A percentile compares a stretch with the other conserved stretches of the same genome.
Evolutionary conservation across 1,140 invertebrate species (phyloP).

Genomic region (Cecropterus lyciades): DNA sequence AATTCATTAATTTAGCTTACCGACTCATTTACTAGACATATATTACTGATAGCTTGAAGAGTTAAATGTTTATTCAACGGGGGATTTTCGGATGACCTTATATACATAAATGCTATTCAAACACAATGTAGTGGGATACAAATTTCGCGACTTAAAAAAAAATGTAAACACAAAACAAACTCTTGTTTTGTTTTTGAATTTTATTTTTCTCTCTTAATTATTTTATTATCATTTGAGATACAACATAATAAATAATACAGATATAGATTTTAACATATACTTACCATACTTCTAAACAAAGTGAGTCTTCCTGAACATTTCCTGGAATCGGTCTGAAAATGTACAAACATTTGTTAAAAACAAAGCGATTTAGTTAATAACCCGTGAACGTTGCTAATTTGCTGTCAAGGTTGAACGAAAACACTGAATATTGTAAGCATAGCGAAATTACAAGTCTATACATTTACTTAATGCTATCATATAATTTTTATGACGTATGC

Average conservation of each 20-base stretch:
- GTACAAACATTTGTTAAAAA: constrained; percentile 31
- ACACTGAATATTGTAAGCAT: background rate
- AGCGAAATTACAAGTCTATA: background rate
- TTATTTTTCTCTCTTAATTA: no score
- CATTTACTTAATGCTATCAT: background rate
- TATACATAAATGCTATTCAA: no score
- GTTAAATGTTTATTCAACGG: no score
- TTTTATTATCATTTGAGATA: no score
- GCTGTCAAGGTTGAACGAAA: background rate
- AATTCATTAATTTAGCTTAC: no score
- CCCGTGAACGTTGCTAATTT: constrained; percentile 37
- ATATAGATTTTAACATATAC: constrained; percentile 49
- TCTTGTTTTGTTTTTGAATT: no score
- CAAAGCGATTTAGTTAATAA: constrained; percentile 17
- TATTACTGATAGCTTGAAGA: no score
- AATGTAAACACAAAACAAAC: no score
- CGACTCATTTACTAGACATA: no score
- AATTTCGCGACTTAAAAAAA: no score
- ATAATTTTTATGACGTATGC: constrained; percentile 8
- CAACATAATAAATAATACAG: background rate
- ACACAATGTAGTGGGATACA: no score
- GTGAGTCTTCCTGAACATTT: constrained; percentile 86
- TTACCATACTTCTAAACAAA: constrained; percentile 91
- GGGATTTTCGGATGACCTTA: no score
- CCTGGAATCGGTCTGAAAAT: constrained; percentile 86